A percentile compares a stretch with the other conserved stretches of the same genome.
Evolutionary conservation across 2,888 invertebrate species (phyloP).

Genomic region (Eilema depressum): DNA sequence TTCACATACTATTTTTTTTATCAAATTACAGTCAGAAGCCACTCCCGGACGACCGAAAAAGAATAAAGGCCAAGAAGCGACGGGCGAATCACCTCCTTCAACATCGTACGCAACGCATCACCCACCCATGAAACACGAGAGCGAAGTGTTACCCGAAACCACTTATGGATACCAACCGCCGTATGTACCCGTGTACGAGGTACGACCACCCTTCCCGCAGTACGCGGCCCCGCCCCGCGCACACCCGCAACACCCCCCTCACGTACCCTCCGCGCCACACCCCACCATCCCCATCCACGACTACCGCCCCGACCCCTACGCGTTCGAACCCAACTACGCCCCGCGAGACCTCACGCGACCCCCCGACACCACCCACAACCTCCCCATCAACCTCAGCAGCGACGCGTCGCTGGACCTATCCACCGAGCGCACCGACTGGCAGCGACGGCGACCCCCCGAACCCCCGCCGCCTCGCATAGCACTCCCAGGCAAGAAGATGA

Average conservation of each 20-base stretch:
- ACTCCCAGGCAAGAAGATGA: constrained; percentile 83
- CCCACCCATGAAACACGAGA: constrained; percentile 72
- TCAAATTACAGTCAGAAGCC: constrained; percentile 67
- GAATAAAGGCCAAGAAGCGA: constrained; percentile 72
- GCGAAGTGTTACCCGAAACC: constrained; percentile 60
- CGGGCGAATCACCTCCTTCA: constrained; percentile 74
- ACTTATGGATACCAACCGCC: constrained; percentile 67
- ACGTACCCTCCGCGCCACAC: constrained; percentile 57
- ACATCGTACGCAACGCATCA: constrained; percentile 72
- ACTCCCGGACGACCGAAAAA: constrained; percentile 81
- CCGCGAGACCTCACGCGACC: constrained; percentile 71
- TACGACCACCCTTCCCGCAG: constrained; percentile 58
- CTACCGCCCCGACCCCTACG: constrained; percentile 75
- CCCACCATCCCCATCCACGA: constrained; percentile 63
- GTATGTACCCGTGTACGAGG: constrained; percentile 63
- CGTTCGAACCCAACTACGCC: constrained; percentile 67
- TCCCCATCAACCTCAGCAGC: constrained; percentile 84
- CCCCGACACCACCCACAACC: constrained; percentile 71
- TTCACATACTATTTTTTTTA: background rate
- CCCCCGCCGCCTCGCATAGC: constrained; percentile 70
- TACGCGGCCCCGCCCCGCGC: constrained; percentile 63
- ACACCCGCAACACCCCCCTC: constrained; percentile 55
- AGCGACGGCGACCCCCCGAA: constrained; percentile 76
- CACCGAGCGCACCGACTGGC: constrained; percentile 77
- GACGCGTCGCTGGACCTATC: constrained; percentile 81